phyloP scores from a whole-genome alignment of 2,113 vertebrate genomes.

The Mustelus asterias region DNA sequence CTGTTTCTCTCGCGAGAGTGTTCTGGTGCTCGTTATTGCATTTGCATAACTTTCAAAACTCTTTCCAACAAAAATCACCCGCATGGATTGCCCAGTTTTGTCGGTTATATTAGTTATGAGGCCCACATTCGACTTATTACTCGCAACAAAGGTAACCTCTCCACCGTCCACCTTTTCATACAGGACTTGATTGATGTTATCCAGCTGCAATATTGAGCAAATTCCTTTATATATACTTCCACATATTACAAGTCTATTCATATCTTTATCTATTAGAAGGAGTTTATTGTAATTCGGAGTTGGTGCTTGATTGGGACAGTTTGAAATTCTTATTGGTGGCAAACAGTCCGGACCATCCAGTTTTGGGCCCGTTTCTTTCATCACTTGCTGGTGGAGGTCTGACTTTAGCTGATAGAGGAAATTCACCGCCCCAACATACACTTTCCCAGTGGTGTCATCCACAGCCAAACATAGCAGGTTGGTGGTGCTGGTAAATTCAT shows the following conservation, averaged over 20 bases:
- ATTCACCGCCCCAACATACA: conserved; percentile 85
- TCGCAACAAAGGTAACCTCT: conserved; percentile 90
- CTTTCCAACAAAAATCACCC: conserved; percentile 82
- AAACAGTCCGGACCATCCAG: conserved; percentile 78
- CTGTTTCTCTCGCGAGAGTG: conserved; percentile 66
- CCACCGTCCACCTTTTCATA: conserved; percentile 81
- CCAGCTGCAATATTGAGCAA: conserved; percentile 74
- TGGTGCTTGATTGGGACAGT: conserved; percentile 62
- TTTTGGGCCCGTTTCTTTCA: conserved; percentile 59
- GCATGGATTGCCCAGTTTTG: background rate
- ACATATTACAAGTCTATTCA: conserved; percentile 69
- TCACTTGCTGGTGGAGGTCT: conserved; percentile 51
- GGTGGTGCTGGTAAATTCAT: conserved; percentile 52
- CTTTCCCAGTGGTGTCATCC: conserved; percentile 62
- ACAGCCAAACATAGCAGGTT: conserved; percentile 78
- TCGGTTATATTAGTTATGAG: conserved; percentile 63
- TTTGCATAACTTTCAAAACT: conserved; percentile 80
- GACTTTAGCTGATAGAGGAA: conserved; percentile 71
- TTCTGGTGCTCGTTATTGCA: conserved; percentile 84
- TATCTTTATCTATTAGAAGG: conserved; percentile 64
- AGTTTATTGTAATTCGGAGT: conserved; percentile 85
- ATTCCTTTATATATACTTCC: conserved; percentile 89
- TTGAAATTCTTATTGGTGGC: conserved; percentile 71
- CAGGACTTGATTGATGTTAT: conserved; percentile 56
- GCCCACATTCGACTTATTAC: conserved; percentile 80